phyloP scores from a whole-genome alignment of 1,140 invertebrate species.

The Chionoecetes opilio region DNA sequence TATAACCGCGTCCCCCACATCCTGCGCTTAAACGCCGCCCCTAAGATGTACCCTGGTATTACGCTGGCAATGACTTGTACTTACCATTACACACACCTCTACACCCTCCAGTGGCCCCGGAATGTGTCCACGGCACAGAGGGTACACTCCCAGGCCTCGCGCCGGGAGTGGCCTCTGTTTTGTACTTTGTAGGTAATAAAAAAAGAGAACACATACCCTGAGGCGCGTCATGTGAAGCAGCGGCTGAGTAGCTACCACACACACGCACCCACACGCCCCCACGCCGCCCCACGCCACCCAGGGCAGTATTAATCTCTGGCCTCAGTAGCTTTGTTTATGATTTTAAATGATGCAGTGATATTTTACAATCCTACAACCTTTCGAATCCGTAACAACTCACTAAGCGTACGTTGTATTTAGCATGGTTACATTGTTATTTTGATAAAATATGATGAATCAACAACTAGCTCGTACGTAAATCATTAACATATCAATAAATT shows the following conservation, averaged over 20 bases:
- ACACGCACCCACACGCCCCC: background rate
- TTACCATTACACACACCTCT: conserved; percentile 37
- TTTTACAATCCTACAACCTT: too few species aligned
- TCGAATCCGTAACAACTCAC: too few species aligned
- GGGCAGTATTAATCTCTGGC: background rate
- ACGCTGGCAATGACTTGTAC: conserved; percentile 48
- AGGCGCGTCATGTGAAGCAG: background rate
- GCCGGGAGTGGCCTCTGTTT: conserved; percentile 12
- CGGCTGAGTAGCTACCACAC: background rate
- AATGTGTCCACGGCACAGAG: conserved; percentile 17
- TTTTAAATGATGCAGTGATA: too few species aligned
- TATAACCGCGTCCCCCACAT: conserved; percentile 23
- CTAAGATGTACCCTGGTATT: conserved; percentile 30
- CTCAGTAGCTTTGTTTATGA: background rate
- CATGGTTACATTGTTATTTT: too few species aligned
- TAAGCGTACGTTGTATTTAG: too few species aligned
- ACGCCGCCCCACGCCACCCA: background rate
- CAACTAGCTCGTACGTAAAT: too few species aligned
- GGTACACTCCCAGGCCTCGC: conserved; percentile 22
- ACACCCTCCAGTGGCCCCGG: conserved; percentile 29
- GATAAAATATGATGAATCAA: too few species aligned
- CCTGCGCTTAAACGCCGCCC: conserved; percentile 45
- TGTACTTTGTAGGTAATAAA: background rate
- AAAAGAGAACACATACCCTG: background rate
- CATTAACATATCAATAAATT: too few species aligned